These are phyloP conservation scores for Kradibia gibbosae DNA, from an alignment of 1,140 invertebrate genomes.

Conservation along the genomic window DNA sequence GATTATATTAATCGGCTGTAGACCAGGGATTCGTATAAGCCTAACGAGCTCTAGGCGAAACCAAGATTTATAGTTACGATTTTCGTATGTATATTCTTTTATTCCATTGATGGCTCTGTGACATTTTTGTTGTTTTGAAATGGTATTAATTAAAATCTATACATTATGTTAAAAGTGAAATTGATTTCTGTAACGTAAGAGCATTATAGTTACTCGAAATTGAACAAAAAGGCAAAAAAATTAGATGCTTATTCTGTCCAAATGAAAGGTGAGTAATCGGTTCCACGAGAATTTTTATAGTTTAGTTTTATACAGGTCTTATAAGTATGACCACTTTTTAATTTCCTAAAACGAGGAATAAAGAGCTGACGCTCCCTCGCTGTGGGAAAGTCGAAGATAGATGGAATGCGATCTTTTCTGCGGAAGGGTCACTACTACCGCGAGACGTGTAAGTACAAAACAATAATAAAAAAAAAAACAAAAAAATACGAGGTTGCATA, in stretches of 20 bases:
- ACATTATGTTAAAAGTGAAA: no score
- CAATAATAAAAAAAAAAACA: slow-evolving; percentile 12
- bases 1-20: background rate
- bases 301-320: background rate
- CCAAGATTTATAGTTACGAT: background rate
- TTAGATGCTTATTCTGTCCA: background rate
- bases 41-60: background rate
- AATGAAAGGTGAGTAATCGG: slow-evolving; percentile 12
- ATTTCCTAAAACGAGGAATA: slow-evolving; percentile 39
- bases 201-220: background rate
- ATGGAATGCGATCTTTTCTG: background rate
- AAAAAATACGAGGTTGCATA: background rate
- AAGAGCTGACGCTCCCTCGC: background rate
- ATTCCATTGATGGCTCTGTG: background rate
- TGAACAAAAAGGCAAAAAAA: background rate
- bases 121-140: background rate
- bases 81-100: background rate
- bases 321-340: slow-evolving; percentile 13
- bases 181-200: no score
- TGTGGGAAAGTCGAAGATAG: slow-evolving; percentile 42
- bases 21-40: background rate
- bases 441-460: background rate
- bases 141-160: no score
- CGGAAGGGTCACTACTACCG: slow-evolving; percentile 37
- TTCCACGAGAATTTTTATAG: background rate